Evolutionary conservation across 2,797 vertebrate genomes (phyloP), one percentile per base, ranked within the genome.

Genomic region (Poeciliopsis presidionis): DNA sequence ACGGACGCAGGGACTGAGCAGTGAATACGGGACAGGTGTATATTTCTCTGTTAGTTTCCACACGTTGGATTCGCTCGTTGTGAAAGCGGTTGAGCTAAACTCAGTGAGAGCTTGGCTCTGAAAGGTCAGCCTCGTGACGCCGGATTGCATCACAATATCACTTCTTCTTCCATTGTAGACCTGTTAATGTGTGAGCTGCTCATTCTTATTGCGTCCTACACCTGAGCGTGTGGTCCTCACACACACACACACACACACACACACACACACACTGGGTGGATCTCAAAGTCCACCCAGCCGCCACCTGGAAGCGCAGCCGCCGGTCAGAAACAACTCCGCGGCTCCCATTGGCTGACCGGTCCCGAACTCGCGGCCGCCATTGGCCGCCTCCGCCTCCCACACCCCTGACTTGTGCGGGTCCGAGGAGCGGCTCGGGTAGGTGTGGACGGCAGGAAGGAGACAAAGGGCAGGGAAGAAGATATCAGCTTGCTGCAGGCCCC

Each of bases 391-490:
- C 73, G 53, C 59, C 14, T 75, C 78, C 9, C 88, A 87, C 88
- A 78, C n/a, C 43, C 81, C 81, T 77, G 79, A 84, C 72, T 82
- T 83, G 80, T 77, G 79, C 73, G 45, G 77, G 77, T 81, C 77
- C 70, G 86, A 73, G 59, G 86, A 81, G 80, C 80, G 30, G 75
- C 83, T 84, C 55, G 76, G 77, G 82, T 87, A 93, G 91, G 93
- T 92, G 93, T 93, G 90, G 88, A 91, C 87, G 43, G 49, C 12
- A 77, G 79, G 77, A 77, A 88, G 89, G 92, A 88, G 89, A 93
- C 89, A 91, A 95, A 94, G 90, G 91, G 86, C 92, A 73, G 86
- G 90, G 84, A 89, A 92, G 94, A 82, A 93, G 88, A 93, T 94
- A 95, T 94, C 90, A 90, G 86, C 82, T 90, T 87, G 91, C 95